phyloP scores from a whole-genome alignment of 2,888 invertebrate species.

The Chloroclystis v-ata region DNA sequence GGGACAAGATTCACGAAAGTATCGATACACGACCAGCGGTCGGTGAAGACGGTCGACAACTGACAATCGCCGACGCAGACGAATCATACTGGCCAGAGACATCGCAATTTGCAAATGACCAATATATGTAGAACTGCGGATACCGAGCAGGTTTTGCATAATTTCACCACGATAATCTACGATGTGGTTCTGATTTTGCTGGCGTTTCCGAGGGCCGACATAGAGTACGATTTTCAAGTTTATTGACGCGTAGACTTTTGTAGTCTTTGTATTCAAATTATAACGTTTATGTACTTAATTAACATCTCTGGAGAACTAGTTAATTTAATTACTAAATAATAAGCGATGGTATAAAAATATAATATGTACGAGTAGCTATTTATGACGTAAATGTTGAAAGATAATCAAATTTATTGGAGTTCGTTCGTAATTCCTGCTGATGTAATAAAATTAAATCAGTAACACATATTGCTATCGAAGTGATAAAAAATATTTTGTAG shows the following conservation, averaged over 20 bases:
- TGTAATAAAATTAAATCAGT: too few species aligned
- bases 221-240: conserved; percentile 22
- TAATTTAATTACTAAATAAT: too few species aligned
- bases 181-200: conserved; percentile 9
- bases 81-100: conserved; percentile 19
- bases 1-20: conserved; percentile 22
- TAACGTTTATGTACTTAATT: too few species aligned
- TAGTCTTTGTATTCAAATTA: too few species aligned
- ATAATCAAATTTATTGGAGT: too few species aligned
- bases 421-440: too few species aligned
- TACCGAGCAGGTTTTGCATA: conserved; percentile 8
- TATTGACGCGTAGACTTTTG: conserved; percentile 15
- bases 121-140: conserved; percentile 32
- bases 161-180: background rate
- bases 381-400: too few species aligned
- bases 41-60: conserved; percentile 41
- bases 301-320: too few species aligned
- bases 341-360: too few species aligned
- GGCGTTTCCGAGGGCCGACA: conserved; percentile 19
- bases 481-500: too few species aligned
- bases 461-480: too few species aligned
- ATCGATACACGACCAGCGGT: conserved; percentile 42
- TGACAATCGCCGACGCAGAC: conserved; percentile 26
- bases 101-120: conserved; percentile 29
- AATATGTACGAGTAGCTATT: too few species aligned